These are phyloP conservation scores for Drosophila paulistorum DNA, from an alignment of 1,140 invertebrate species.

Conservation along the genomic window DNA sequence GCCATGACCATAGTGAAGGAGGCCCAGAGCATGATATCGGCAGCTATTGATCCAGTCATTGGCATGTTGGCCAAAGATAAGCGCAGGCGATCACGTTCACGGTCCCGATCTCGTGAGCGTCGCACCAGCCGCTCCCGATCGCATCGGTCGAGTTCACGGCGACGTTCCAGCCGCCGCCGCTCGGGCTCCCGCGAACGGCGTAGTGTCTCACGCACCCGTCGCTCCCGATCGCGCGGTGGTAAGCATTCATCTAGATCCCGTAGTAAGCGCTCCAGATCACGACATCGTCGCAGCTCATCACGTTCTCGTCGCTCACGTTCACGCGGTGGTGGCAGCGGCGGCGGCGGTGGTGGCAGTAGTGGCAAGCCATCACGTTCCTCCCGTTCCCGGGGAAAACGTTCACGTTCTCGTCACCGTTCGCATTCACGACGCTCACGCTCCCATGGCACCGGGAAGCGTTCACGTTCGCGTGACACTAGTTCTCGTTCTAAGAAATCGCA, in stretches of 20 bases:
- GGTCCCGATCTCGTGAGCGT: conserved; percentile 85
- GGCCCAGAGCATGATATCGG: conserved; percentile 96
- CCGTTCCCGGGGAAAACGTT: conserved; percentile 32
- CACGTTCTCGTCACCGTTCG: conserved; percentile 68
- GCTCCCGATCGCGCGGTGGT: conserved; percentile 85
- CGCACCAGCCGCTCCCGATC: conserved; percentile 87
- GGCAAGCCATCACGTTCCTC: conserved; percentile 85
- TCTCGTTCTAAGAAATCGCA: conserved; percentile 73
- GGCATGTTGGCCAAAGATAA: conserved; percentile 93
- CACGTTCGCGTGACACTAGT: conserved; percentile 60
- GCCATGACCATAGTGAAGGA: conserved; percentile 98
- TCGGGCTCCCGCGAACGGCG: conserved; percentile 80
- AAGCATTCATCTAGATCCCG: conserved; percentile 71
- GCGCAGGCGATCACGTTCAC: conserved; percentile 85
- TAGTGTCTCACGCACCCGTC: conserved; percentile 84
- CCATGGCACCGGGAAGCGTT: conserved; percentile 46
- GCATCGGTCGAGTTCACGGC: conserved; percentile 84
- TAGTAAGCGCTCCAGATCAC: conserved; percentile 85
- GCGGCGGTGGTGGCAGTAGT: conserved; percentile 82
- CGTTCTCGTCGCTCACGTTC: conserved; percentile 74
- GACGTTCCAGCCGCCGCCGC: conserved; percentile 82
- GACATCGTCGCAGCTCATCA: conserved; percentile 74
- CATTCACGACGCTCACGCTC: conserved; percentile 82
- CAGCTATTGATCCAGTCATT: conserved; percentile 95
- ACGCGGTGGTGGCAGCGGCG: conserved; percentile 67